A percentile compares a stretch with the other conserved stretches of the same genome.
phyloP scores from a whole-genome alignment of 2,797 vertebrate species.

The Oceanodroma leucorhoa region DNA sequence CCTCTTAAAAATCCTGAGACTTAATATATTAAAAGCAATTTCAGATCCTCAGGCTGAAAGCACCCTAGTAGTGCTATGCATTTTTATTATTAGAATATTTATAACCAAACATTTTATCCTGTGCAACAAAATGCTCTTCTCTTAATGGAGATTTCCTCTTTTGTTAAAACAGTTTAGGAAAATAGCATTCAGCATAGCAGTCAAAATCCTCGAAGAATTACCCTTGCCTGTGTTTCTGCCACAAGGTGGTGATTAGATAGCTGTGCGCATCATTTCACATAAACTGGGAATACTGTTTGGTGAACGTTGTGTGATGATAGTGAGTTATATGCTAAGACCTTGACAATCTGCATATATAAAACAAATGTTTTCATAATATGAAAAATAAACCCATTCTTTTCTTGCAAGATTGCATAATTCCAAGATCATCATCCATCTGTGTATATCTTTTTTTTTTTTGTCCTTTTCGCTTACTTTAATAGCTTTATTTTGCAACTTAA shows the following conservation, averaged over 20 bases:
- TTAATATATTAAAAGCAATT: slow-evolving; percentile 22
- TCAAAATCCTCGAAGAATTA: slow-evolving; percentile 3
- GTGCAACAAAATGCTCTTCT: neutral
- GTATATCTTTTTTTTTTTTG: slow-evolving; percentile 69
- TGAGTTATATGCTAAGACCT: slow-evolving; percentile 61
- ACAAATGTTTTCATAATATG: slow-evolving; percentile 74
- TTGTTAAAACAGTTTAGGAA: neutral
- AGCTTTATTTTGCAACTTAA: slow-evolving; percentile 79
- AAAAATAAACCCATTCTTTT: slow-evolving; percentile 68
- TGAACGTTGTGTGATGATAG: neutral
- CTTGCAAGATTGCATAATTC: slow-evolving; percentile 69
- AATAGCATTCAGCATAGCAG: neutral
- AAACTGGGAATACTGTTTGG: neutral
- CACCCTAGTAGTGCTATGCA: neutral
- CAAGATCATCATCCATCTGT: slow-evolving; percentile 76
- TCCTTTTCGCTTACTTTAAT: slow-evolving; percentile 79
- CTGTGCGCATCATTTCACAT: neutral
- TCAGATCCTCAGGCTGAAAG: slow-evolving; percentile 11
- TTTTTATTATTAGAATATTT: slow-evolving; percentile 32
- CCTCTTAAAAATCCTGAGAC: neutral
- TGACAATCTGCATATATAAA: slow-evolving; percentile 61
- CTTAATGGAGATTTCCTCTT: slow-evolving; percentile 21
- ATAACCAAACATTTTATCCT: slow-evolving; percentile 9
- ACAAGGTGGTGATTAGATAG: slow-evolving; percentile 42
- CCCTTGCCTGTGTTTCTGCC: slow-evolving; percentile 10